A percentile compares a stretch with the other conserved stretches of the same genome.
Conservation (phyloP, 2,113 vertebrate species). For the Pygoscelis antarcticus region DNA sequence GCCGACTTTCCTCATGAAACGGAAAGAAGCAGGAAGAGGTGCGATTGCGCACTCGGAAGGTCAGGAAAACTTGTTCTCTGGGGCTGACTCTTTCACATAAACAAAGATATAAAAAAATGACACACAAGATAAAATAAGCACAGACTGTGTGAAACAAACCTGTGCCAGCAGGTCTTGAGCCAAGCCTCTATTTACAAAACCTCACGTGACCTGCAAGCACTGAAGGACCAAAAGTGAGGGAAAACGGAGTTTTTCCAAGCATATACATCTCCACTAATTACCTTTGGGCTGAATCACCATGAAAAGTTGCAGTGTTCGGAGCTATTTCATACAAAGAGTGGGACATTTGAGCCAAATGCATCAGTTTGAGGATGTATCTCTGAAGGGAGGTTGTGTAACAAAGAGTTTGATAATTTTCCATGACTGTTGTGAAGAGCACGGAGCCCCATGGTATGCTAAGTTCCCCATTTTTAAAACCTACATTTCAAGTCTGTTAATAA, state of each 20-base stretch:
- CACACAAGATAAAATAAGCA: neutral
- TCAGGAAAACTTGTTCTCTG: neutral
- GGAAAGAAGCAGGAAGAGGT: neutral
- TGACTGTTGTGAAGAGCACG: neutral
- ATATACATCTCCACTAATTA: neutral
- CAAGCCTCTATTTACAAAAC: neutral
- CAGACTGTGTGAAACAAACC: neutral
- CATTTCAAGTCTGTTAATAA: neutral
- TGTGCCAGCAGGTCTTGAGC: neutral
- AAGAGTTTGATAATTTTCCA: neutral
- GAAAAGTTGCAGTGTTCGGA: neutral
- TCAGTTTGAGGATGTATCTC: neutral
- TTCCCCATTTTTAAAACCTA: neutral
- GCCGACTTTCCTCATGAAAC: neutral
- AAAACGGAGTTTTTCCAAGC: neutral
- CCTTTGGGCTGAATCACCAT: neutral
- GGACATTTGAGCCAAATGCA: accelerated
- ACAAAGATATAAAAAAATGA: neutral
- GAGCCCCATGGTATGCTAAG: accelerated
- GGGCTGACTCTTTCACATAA: neutral
- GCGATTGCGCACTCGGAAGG: neutral
- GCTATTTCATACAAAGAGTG: neutral
- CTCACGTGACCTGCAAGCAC: neutral
- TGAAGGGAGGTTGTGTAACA: neutral
- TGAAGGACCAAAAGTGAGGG: neutral